phyloP scores from a whole-genome alignment of 2,113 vertebrate species.

The Hirundichthys speculiger region DNA sequence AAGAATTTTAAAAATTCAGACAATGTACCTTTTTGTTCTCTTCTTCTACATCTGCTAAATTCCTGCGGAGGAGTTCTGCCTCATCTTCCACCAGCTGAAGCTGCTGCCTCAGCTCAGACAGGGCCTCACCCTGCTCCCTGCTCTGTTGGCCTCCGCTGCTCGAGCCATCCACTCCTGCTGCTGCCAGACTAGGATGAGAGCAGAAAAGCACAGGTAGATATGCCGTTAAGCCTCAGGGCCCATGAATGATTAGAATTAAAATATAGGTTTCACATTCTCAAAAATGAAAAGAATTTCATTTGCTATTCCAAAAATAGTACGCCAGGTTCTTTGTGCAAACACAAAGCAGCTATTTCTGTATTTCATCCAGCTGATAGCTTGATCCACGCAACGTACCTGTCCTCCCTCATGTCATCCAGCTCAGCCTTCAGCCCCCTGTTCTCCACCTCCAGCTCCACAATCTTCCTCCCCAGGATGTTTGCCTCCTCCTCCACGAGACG shows the following conservation, averaged over 20 bases:
- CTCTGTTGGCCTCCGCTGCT: slow-evolving; percentile 71
- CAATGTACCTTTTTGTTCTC: slow-evolving; percentile 88
- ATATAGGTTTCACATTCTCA: no score
- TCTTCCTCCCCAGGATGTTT: slow-evolving; percentile 97
- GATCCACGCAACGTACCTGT: slow-evolving; percentile 78
- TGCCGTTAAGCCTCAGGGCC: no score
- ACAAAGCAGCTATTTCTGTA: neutral
- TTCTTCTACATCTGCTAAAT: slow-evolving; percentile 94
- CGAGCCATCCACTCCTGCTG: slow-evolving; percentile 65
- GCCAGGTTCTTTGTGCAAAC: neutral
- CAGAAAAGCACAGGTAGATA: no score
- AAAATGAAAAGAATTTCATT: no score
- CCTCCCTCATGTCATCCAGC: slow-evolving; percentile 94
- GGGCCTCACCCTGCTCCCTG: slow-evolving; percentile 91
- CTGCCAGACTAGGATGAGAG: slow-evolving; percentile 54
- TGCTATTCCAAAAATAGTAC: no score
- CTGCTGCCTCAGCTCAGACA: slow-evolving; percentile 95
- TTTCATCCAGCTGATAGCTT: neutral
- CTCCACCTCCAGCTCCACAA: slow-evolving; percentile 97
- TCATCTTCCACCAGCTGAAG: slow-evolving; percentile 98
- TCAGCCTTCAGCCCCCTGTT: slow-evolving; percentile 97
- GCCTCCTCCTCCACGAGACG: slow-evolving; percentile 97
- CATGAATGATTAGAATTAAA: no score
- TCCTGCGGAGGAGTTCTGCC: slow-evolving; percentile 93
- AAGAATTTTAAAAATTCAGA: neutral